A percentile compares a stretch with the other conserved stretches of the same genome.
Conservation (phyloP, 23 tunicate species). For the Aplidium turbinatum region DNA sequence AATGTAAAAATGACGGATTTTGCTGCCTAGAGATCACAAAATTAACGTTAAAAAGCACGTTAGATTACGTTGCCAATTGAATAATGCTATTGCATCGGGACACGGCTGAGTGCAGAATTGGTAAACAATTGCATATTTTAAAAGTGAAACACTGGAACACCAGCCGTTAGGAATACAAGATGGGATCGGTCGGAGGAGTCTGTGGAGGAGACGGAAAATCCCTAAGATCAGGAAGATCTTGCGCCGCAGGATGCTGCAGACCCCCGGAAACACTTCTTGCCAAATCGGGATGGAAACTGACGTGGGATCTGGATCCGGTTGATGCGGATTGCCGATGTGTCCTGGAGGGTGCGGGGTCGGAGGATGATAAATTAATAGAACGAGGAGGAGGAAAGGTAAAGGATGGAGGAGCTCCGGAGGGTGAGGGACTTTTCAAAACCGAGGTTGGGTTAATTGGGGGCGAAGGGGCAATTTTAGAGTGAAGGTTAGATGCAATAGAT, state of each 20-base stretch:
- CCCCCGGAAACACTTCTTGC: background rate
- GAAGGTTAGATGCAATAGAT: too few species aligned
- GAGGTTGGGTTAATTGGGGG: too few species aligned
- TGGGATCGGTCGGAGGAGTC: conserved; percentile 1
- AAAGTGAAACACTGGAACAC: too few species aligned
- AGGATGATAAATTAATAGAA: background rate
- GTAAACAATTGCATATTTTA: background rate
- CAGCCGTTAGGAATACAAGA: too few species aligned
- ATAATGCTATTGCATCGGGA: too few species aligned
- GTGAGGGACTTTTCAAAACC: too few species aligned
- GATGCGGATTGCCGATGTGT: background rate
- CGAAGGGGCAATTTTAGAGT: too few species aligned
- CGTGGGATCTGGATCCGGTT: background rate
- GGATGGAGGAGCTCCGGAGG: background rate
- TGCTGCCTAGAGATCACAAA: too few species aligned
- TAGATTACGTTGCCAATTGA: too few species aligned
- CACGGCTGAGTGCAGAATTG: background rate
- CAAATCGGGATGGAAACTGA: background rate
- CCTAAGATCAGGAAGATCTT: background rate
- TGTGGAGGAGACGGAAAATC: background rate
- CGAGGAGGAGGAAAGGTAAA: background rate
- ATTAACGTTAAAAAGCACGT: too few species aligned
- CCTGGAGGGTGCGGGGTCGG: background rate
- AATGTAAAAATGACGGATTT: too few species aligned
- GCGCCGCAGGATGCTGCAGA: background rate